A percentile compares a stretch with the other conserved stretches of the same genome.
Conservation (phyloP, 35 echinoderm and acorn worm species). For the Apostichopus parvimensis region DNA sequence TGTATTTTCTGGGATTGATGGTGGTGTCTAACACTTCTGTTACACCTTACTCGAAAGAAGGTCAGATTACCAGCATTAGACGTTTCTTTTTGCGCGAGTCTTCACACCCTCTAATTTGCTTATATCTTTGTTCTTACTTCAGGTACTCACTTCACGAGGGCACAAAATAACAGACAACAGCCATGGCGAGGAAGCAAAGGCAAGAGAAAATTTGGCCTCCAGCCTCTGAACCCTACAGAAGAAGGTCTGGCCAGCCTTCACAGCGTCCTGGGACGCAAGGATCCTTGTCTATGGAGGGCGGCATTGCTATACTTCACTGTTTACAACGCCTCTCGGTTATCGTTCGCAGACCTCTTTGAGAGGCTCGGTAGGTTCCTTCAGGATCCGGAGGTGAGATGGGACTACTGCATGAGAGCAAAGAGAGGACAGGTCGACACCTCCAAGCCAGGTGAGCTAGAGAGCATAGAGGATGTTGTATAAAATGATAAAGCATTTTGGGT, state of each 20-base stretch:
- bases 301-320: constrained; percentile 84
- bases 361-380: constrained; percentile 63
- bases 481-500: too few relatives aligned
- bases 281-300: constrained; percentile 77
- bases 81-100: too few relatives aligned
- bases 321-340: constrained; percentile 76
- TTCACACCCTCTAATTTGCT: not conserved
- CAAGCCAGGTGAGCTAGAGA: constrained; percentile 67
- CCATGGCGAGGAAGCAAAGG: constrained; percentile 71
- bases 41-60: too few relatives aligned
- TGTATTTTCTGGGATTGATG: too few relatives aligned
- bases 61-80: too few relatives aligned
- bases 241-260: constrained; percentile 82
- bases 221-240: constrained; percentile 75
- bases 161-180: constrained; percentile 76
- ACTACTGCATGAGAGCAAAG: constrained; percentile 86
- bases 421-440: constrained; percentile 78
- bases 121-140: not conserved
- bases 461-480: too few relatives aligned
- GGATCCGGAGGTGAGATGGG: constrained; percentile 74
- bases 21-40: too few relatives aligned
- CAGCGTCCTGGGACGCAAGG: constrained; percentile 79
- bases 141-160: constrained; percentile 74
- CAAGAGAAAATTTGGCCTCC: constrained; percentile 38
- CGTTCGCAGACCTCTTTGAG: constrained; percentile 69